phyloP scores from a whole-genome alignment of 2,797 vertebrate genomes.

The Crax fasciolata region DNA sequence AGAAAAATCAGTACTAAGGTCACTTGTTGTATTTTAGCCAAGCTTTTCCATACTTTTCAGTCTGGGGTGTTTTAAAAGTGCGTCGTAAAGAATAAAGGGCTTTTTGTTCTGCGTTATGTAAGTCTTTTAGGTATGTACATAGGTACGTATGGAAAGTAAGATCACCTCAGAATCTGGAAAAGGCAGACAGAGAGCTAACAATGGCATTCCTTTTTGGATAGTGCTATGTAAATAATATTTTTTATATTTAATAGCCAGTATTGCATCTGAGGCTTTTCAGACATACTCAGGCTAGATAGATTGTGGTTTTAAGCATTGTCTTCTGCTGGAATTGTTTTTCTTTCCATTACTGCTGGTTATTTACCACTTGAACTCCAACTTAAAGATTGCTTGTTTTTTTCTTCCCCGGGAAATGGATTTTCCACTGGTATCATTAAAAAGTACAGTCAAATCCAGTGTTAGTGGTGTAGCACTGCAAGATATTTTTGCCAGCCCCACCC shows the following conservation, averaged over 20 bases:
- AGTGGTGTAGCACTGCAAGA: constrained; percentile 40
- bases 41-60: constrained; percentile 3
- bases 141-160: background rate
- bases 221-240: background rate
- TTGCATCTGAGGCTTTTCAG: background rate
- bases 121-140: background rate
- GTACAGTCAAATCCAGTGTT: constrained; percentile 46
- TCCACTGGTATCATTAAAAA: constrained; percentile 33
- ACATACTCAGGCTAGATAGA: background rate
- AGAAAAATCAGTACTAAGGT: constrained; percentile 17
- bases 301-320: background rate
- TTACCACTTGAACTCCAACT: constrained; percentile 4
- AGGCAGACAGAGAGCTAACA: background rate
- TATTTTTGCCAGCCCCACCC: constrained; percentile 71
- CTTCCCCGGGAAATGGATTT: background rate
- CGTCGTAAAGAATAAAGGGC: background rate
- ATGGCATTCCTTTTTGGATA: background rate
- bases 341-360: constrained; percentile 12
- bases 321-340: constrained; percentile 29
- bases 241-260: background rate
- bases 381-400: background rate
- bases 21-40: constrained; percentile 7
- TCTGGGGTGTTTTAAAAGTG: constrained; percentile 20
- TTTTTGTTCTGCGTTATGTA: background rate
- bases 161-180: background rate